phyloP scores from a whole-genome alignment of 2,797 vertebrate genomes.

The Notolepis coatsorum region DNA sequence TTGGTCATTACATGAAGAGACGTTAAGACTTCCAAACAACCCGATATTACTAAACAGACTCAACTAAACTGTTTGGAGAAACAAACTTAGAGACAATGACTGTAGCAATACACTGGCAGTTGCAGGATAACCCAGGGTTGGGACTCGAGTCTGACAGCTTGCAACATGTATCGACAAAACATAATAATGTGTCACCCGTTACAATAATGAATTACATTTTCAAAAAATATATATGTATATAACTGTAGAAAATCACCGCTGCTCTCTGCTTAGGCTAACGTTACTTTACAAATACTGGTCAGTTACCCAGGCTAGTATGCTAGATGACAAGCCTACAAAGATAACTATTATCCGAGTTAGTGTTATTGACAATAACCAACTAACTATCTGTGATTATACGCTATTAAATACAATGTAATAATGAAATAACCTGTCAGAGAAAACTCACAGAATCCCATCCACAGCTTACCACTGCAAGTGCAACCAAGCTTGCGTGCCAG shows the following conservation, averaged over 20 bases:
- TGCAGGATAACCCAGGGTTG: conserved; percentile 5
- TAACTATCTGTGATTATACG: background rate
- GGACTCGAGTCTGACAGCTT: background rate
- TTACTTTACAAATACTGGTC: conserved; percentile 70
- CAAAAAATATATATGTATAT: conserved; percentile 26
- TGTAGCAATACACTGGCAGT: conserved; percentile 24
- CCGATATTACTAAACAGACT: conserved; percentile 8
- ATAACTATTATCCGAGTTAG: background rate
- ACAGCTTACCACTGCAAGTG: conserved; percentile 62
- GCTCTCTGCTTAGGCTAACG: conserved; percentile 70
- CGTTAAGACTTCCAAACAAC: background rate
- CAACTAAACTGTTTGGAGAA: conserved; percentile 6
- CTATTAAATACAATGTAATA: conserved; percentile 7
- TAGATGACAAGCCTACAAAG: conserved; percentile 2
- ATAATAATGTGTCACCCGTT: background rate
- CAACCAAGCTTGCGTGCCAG: conserved; percentile 76
- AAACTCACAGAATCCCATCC: conserved; percentile 76
- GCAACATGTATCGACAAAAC: background rate
- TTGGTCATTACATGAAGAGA: background rate
- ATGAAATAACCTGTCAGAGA: conserved; percentile 56
- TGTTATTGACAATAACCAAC: background rate
- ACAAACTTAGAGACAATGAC: conserved; percentile 60
- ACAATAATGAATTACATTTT: conserved; percentile 22
- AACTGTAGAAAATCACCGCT: conserved; percentile 76
- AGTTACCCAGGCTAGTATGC: conserved; percentile 35